These are phyloP conservation scores for Diabrotica undecimpunctata DNA, from an alignment of 1,140 invertebrate genomes.

Conservation along the genomic window DNA sequence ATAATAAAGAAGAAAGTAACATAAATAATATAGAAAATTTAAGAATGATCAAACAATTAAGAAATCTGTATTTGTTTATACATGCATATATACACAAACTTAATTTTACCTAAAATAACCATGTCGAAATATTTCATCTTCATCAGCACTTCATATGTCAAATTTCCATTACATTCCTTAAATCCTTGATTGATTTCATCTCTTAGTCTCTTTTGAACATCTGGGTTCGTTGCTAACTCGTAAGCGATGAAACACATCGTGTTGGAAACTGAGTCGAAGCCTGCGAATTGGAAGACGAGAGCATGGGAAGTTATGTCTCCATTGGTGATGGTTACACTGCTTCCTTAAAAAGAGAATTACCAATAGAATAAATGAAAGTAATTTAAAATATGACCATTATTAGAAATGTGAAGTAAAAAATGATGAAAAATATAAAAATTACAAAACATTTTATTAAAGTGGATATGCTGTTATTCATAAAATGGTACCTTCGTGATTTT, in stretches of 20 bases:
- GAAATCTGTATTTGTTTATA: no score
- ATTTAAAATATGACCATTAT: no score
- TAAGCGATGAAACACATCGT: slow-evolving; percentile 45
- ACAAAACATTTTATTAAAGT: no score
- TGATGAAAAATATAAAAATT: no score
- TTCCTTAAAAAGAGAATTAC: no score
- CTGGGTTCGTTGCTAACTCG: slow-evolving; percentile 53
- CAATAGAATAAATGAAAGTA: no score
- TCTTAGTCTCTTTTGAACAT: slow-evolving; percentile 50
- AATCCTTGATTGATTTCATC: slow-evolving; percentile 44
- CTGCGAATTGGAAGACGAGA: slow-evolving; percentile 47
- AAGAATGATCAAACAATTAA: no score
- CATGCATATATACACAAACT: no score
- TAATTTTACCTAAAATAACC: slow-evolving; percentile 48
- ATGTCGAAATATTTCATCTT: slow-evolving; percentile 54
- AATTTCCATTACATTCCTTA: slow-evolving; percentile 33
- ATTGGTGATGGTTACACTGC: slow-evolving; percentile 16
- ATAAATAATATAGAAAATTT: no score
- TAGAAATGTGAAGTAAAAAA: no score
- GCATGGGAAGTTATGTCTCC: slow-evolving; percentile 44
- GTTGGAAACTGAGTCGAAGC: slow-evolving; percentile 47
- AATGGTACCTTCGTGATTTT: no score
- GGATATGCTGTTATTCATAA: no score
- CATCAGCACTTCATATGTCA: slow-evolving; percentile 48
- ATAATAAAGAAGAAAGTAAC: not conserved